A percentile compares a stretch with the other conserved stretches of the same genome.
Evolutionary conservation across 2,797 vertebrate species (phyloP).

Genomic region (Melanotaenia pygmaea): DNA sequence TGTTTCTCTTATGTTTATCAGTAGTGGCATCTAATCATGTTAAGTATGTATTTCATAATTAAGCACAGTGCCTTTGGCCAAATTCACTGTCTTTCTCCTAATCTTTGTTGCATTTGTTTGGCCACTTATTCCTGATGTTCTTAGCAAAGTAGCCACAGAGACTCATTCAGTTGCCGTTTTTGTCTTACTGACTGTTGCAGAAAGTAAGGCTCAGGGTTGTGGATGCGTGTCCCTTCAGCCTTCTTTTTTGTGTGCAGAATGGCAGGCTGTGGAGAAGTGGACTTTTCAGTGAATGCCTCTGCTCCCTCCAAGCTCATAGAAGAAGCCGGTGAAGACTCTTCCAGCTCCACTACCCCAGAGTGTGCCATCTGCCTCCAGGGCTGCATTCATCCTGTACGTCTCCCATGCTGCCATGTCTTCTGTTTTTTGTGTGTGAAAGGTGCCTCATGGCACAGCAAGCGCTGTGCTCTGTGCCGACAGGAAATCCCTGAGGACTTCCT

Average conservation of each 20-base stretch:
- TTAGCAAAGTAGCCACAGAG: too few relatives aligned
- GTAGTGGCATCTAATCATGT: neutral
- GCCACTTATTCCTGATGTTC: too few relatives aligned
- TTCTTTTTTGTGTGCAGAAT: slow-evolving; percentile 81
- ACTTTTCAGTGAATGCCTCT: slow-evolving; percentile 86
- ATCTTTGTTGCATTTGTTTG: neutral
- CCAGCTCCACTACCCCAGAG: slow-evolving; percentile 82
- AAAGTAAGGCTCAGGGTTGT: neutral
- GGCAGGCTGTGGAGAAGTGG: slow-evolving; percentile 91
- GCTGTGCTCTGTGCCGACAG: slow-evolving; percentile 94
- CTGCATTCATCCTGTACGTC: slow-evolving; percentile 93
- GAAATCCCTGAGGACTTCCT: slow-evolving; percentile 97
- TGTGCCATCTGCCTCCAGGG: slow-evolving; percentile 97
- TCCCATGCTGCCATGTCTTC: slow-evolving; percentile 96
- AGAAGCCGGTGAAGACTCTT: slow-evolving; percentile 64
- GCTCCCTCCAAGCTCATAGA: slow-evolving; percentile 86
- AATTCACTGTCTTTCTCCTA: neutral
- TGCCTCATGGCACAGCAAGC: slow-evolving; percentile 97
- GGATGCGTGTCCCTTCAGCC: neutral
- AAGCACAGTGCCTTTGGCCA: neutral
- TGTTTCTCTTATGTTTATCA: neutral
- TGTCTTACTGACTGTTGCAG: neutral
- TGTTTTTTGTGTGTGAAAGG: slow-evolving; percentile 98
- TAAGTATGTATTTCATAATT: neutral
- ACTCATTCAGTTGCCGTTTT: neutral